Percentiles rank a stretch among this genome's conserved stretches.
These are phyloP conservation scores for Mormyrus iriodes DNA, from an alignment of 2,113 vertebrate species.

Conservation along the genomic window DNA sequence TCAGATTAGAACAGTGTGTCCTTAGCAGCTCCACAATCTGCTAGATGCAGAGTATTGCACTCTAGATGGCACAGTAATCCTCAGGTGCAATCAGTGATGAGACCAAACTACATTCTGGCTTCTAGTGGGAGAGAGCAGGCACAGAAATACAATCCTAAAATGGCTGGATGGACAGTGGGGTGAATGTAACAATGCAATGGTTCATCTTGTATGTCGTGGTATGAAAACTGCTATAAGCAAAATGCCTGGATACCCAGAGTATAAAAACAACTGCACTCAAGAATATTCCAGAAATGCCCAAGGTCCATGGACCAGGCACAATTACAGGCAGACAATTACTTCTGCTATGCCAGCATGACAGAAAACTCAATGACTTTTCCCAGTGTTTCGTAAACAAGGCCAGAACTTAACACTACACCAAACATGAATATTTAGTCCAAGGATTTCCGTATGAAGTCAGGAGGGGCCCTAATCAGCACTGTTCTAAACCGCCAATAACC, in stretches of 20 bases:
- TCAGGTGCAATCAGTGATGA: not conserved
- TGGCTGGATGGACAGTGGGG: not conserved
- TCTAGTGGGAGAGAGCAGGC: not conserved
- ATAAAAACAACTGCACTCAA: not conserved
- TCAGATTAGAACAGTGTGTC: not conserved
- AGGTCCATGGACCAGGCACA: not conserved
- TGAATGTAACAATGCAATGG: not conserved
- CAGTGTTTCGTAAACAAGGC: not conserved
- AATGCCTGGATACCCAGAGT: not conserved
- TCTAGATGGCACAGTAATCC: not conserved
- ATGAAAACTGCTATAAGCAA: not conserved
- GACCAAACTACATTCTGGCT: not conserved
- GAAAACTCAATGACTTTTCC: not conserved
- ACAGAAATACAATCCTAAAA: not conserved
- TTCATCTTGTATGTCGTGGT: too few species aligned
- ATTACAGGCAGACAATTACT: not conserved
- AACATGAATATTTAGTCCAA: not conserved
- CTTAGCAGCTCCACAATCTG: not conserved
- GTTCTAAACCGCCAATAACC: not conserved
- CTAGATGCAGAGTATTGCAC: not conserved
- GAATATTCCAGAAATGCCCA: not conserved
- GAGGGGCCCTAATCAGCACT: not conserved
- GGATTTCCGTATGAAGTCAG: not conserved
- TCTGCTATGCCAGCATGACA: not conserved
- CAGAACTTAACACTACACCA: not conserved